Evolutionary conservation across 2,113 vertebrate species (phyloP).

Genomic region (Jaculus jaculus): DNA sequence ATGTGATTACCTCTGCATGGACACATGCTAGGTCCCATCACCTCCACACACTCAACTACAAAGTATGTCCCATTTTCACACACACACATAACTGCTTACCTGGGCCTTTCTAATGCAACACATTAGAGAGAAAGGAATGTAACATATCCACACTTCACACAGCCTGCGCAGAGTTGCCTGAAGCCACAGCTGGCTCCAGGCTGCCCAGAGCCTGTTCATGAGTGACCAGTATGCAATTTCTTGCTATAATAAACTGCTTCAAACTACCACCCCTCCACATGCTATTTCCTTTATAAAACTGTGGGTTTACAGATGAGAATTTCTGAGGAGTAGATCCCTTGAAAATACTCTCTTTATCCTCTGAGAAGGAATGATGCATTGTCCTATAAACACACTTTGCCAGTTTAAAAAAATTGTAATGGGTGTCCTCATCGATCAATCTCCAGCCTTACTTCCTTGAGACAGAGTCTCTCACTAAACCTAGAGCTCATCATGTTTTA

Average conservation of each 20-base stretch:
- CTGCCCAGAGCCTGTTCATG: not conserved
- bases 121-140: no score
- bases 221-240: not conserved
- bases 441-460: no score
- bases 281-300: no score
- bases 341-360: no score
- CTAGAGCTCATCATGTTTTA: no score
- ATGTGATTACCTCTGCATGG: no score
- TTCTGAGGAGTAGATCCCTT: not conserved
- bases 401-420: no score
- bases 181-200: not conserved
- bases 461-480: no score
- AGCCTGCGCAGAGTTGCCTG: not conserved
- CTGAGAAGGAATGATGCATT: not conserved
- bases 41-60: not conserved
- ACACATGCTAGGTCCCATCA: not conserved
- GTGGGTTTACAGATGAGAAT: rapidly evolving
- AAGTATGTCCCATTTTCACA: not conserved
- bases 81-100: not conserved
- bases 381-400: no score
- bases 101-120: not conserved
- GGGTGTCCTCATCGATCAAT: no score
- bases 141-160: not conserved
- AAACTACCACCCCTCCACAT: not conserved
- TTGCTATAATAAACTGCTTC: not conserved